phyloP scores from a whole-genome alignment of 2,888 invertebrate genomes.

The Podotricha telesiphe region DNA sequence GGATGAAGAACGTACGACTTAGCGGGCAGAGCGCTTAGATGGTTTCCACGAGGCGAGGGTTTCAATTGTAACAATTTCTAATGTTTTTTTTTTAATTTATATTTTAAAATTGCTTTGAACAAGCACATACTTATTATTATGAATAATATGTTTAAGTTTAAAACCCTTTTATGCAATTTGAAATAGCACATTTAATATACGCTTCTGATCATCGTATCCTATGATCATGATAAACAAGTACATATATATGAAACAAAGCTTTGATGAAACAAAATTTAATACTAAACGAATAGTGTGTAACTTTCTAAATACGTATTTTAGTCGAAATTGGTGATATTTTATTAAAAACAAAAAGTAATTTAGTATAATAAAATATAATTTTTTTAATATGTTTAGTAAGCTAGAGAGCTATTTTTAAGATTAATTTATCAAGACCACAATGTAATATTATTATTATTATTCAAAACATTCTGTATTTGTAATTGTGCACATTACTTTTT shows the following conservation, averaged over 20 bases:
- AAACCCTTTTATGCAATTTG: no score
- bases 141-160: no score
- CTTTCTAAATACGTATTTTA: constrained; percentile 14
- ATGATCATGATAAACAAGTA: no score
- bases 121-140: no score
- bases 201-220: neutral
- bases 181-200: no score
- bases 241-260: no score
- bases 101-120: no score
- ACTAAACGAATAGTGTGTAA: constrained; percentile 2
- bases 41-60: no score
- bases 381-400: neutral
- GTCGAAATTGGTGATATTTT: constrained; percentile 25
- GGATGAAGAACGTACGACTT: no score
- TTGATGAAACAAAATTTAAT: neutral
- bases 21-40: no score
- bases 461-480: neutral
- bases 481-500: neutral
- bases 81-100: no score
- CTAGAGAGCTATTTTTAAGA: neutral
- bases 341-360: neutral
- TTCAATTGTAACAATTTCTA: no score
- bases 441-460: neutral
- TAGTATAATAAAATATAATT: neutral
- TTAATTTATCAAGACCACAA: neutral